Evolutionary conservation across 1,140 invertebrate genomes (phyloP).

Genomic region (Drusus annulatus): DNA sequence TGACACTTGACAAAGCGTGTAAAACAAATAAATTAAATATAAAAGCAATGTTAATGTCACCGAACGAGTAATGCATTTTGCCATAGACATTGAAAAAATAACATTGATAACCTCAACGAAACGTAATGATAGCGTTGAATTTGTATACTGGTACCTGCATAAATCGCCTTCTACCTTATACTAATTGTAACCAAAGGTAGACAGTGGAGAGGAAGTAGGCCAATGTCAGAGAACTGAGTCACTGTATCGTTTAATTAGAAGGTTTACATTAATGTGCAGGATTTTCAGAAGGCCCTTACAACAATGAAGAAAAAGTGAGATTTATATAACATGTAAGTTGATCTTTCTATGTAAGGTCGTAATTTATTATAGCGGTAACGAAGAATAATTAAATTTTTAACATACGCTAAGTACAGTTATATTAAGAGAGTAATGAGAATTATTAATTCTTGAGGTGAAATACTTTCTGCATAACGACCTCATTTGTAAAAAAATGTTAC

Average conservation of each 20-base stretch:
- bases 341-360: too few relatives aligned
- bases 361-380: too few relatives aligned
- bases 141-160: constrained; percentile 15
- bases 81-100: constrained; percentile 27
- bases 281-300: constrained; percentile 8
- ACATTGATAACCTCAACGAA: constrained; percentile 10
- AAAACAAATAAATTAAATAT: too few relatives aligned
- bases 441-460: too few relatives aligned
- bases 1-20: too few relatives aligned
- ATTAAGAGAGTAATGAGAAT: too few relatives aligned
- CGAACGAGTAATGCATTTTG: neutral
- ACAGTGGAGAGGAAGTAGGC: neutral
- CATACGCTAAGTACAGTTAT: too few relatives aligned
- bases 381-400: too few relatives aligned
- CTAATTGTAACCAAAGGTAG: neutral
- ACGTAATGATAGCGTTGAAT: neutral
- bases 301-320: neutral
- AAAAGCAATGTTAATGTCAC: too few relatives aligned
- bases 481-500: too few relatives aligned
- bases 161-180: neutral
- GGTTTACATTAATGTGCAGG: neutral
- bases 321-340: too few relatives aligned
- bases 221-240: constrained; percentile 5
- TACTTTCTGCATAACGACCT: too few relatives aligned
- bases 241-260: neutral